These are phyloP conservation scores for Uropetala carovei DNA, from an alignment of 2,888 invertebrate genomes.

Conservation along the genomic window DNA sequence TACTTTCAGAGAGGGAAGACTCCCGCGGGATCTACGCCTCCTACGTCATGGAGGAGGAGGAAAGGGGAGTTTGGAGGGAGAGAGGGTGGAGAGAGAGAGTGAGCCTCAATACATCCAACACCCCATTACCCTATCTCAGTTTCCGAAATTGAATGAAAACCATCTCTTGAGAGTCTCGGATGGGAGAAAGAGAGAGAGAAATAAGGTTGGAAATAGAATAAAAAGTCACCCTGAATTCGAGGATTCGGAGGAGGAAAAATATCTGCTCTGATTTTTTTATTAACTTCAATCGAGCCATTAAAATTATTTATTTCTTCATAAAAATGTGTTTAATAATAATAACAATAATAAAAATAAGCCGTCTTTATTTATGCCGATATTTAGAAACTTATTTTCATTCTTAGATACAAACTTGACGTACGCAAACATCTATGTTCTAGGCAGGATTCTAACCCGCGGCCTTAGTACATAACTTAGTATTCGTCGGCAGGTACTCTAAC, in stretches of 20 bases:
- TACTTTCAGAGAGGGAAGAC: not conserved
- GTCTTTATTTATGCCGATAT: too few relatives aligned
- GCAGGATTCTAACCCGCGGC: too few relatives aligned
- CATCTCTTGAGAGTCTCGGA: not conserved
- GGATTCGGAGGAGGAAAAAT: not conserved
- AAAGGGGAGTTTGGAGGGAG: not conserved
- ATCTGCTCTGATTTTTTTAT: not conserved
- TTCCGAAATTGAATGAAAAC: constrained; percentile 20
- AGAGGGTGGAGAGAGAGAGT: not conserved
- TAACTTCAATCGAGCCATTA: not conserved
- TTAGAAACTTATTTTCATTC: too few relatives aligned
- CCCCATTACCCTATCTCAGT: constrained; percentile 35
- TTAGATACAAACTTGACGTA: too few relatives aligned
- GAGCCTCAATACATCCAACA: constrained; percentile 18
- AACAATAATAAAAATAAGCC: too few relatives aligned
- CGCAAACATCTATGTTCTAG: too few relatives aligned
- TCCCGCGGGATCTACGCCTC: not conserved
- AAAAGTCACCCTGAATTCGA: not conserved
- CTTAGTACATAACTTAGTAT: too few relatives aligned
- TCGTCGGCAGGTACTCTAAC: too few relatives aligned
- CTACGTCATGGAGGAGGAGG: too few relatives aligned
- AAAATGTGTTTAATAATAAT: too few relatives aligned
- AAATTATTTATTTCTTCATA: too few relatives aligned
- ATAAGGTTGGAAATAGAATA: not conserved
- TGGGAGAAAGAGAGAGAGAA: not conserved